Percentiles rank a stretch among this genome's conserved stretches.
Evolutionary conservation across 2,797 vertebrate species (phyloP).

Genomic region (Chelmon rostratus): DNA sequence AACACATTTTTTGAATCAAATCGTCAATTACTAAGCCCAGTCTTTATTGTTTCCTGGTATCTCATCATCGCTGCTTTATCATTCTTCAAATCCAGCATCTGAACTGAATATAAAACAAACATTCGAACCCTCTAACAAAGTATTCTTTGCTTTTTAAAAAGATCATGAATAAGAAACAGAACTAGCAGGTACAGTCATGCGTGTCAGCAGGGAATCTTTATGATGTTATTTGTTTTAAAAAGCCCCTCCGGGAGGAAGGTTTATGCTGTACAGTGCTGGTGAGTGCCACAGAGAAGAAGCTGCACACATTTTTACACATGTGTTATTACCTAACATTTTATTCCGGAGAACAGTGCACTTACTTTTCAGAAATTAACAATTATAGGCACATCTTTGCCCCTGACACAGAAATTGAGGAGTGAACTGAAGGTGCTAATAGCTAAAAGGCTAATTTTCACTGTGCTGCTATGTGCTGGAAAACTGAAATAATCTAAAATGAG

Average conservation of each 20-base stretch:
- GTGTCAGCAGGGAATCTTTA: conserved; percentile 36
- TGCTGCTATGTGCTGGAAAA: conserved; percentile 18
- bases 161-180: conserved; percentile 4
- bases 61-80: background rate
- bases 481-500: conserved; percentile 56
- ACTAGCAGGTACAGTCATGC: conserved; percentile 20
- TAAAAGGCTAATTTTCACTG: conserved; percentile 10
- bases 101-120: background rate
- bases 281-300: conserved; percentile 8
- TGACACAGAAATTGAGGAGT: conserved; percentile 5
- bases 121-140: background rate
- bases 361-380: conserved; percentile 21
- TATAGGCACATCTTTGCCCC: conserved; percentile 14
- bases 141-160: background rate
- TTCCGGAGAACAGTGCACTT: background rate
- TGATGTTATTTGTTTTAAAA: conserved; percentile 41
- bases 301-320: background rate
- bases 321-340: conserved; percentile 16
- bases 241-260: conserved; percentile 11
- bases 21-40: background rate
- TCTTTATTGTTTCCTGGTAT: background rate
- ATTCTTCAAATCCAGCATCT: background rate
- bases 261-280: conserved; percentile 20
- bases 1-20: background rate
- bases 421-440: conserved; percentile 22